Evolutionary conservation across 2,888 invertebrate species (phyloP).

Genomic region (Limulus polyphemus): DNA sequence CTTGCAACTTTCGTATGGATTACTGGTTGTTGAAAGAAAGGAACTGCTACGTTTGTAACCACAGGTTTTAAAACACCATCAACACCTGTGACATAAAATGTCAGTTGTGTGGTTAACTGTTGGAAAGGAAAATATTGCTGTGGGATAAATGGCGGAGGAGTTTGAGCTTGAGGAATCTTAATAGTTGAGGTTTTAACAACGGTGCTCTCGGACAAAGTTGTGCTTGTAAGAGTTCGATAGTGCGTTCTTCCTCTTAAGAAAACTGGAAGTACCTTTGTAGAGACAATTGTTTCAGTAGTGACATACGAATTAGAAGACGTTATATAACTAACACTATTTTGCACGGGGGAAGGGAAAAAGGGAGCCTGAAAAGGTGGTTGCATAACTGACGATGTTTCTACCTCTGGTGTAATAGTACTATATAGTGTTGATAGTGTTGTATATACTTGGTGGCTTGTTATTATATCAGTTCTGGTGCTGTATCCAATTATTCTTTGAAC

Average conservation of each 20-base stretch:
- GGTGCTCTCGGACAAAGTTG: conserved; percentile 24
- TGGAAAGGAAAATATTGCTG: conserved; percentile 21
- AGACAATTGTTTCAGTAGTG: conserved; percentile 23
- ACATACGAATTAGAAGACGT: conserved; percentile 23
- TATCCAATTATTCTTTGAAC: conserved; percentile 28
- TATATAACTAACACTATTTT: conserved; percentile 13
- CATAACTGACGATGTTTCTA: conserved; percentile 19
- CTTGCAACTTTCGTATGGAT: conserved; percentile 22
- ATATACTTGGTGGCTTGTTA: conserved; percentile 25
- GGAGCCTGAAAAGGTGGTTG: conserved; percentile 2
- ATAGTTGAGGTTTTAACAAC: conserved; percentile 22
- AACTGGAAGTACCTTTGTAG: conserved; percentile 25
- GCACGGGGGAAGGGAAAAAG: conserved; percentile 1
- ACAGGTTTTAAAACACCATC: conserved; percentile 27
- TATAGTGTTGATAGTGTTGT: conserved; percentile 25
- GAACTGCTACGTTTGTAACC: conserved; percentile 27
- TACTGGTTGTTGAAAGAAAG: conserved; percentile 20
- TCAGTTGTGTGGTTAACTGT: conserved; percentile 25
- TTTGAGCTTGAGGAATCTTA: conserved; percentile 17
- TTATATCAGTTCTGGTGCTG: conserved; percentile 27
- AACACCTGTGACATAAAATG: conserved; percentile 27
- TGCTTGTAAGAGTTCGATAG: conserved; percentile 26
- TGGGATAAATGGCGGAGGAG: conserved; percentile 18
- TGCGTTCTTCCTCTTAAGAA: conserved; percentile 25
- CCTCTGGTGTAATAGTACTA: conserved; percentile 19